Evolutionary conservation across 2,888 invertebrate genomes (phyloP).

Genomic region (Folsomia manolachei): DNA sequence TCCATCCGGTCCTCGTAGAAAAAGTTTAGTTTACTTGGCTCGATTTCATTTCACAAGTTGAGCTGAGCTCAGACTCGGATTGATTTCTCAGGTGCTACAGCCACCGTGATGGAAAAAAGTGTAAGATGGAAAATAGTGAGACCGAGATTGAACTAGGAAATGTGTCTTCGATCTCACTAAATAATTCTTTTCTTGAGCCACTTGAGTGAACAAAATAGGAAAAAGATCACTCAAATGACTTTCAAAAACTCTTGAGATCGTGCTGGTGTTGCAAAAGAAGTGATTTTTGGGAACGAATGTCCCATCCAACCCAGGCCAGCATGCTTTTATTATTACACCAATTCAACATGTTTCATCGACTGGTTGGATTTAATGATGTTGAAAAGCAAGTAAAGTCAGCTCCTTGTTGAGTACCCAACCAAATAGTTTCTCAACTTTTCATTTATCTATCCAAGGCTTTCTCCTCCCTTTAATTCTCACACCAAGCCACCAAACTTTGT

Average conservation of each 20-base stretch:
- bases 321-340: slow-evolving; percentile 6
- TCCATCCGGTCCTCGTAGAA: no score
- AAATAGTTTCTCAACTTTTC: neutral
- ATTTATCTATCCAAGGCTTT: no score
- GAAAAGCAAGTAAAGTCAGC: slow-evolving; percentile 9
- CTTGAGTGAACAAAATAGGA: slow-evolving; percentile 12
- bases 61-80: no score
- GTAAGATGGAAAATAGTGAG: no score
- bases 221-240: slow-evolving; percentile 11
- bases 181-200: slow-evolving; percentile 4
- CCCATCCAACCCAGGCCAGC: no score
- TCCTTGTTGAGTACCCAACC: neutral
- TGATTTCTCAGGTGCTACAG: neutral
- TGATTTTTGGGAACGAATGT: neutral
- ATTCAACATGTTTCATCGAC: slow-evolving; percentile 11
- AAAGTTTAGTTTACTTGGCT: no score
- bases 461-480: no score
- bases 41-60: no score
- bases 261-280: neutral
- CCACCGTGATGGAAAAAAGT: no score
- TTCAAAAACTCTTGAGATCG: slow-evolving; percentile 1
- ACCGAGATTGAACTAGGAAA: neutral
- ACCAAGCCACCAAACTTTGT: no score
- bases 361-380: slow-evolving; percentile 13
- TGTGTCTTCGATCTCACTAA: slow-evolving; percentile 1